phyloP scores from a whole-genome alignment of 2,888 invertebrate species.

The Bellardia bayeri region DNA sequence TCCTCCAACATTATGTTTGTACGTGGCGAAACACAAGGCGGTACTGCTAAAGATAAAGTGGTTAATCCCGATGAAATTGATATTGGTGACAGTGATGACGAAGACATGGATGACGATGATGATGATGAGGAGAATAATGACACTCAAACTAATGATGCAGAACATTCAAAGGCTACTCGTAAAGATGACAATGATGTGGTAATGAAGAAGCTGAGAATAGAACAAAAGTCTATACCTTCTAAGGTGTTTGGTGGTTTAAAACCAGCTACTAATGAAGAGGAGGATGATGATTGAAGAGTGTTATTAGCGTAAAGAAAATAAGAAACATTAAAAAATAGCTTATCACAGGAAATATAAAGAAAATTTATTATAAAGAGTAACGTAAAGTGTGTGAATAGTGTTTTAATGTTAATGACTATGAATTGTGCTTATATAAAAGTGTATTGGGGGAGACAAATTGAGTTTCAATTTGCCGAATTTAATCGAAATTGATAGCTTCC shows the following conservation, averaged over 20 bases:
- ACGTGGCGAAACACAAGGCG: conserved; percentile 93
- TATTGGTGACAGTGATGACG: conserved; percentile 89
- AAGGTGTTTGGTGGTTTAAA: conserved; percentile 95
- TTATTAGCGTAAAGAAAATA: conserved; percentile 1
- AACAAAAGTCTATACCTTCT: conserved; percentile 93
- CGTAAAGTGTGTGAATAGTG: not conserved
- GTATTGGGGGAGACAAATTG: no score
- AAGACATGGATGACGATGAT: conserved; percentile 86
- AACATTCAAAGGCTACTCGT: conserved; percentile 86
- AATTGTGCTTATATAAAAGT: no score
- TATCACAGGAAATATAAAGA: conserved; percentile 1
- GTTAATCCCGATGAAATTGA: conserved; percentile 95
- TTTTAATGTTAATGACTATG: no score
- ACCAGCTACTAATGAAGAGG: conserved; percentile 78
- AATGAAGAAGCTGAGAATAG: conserved; percentile 89
- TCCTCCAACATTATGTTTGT: conserved; percentile 92
- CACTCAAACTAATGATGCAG: conserved; percentile 85
- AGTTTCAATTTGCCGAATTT: no score
- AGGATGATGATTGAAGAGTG: conserved; percentile 76
- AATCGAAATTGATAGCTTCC: not conserved
- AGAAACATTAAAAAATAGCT: not conserved
- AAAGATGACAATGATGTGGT: conserved; percentile 85
- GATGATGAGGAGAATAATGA: conserved; percentile 89
- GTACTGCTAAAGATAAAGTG: conserved; percentile 88
- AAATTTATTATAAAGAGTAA: not conserved